A percentile compares a stretch with the other conserved stretches of the same genome.
These are phyloP conservation scores for Danio albolineatus DNA, from an alignment of 2,797 vertebrate genomes.

Conservation along the genomic window DNA sequence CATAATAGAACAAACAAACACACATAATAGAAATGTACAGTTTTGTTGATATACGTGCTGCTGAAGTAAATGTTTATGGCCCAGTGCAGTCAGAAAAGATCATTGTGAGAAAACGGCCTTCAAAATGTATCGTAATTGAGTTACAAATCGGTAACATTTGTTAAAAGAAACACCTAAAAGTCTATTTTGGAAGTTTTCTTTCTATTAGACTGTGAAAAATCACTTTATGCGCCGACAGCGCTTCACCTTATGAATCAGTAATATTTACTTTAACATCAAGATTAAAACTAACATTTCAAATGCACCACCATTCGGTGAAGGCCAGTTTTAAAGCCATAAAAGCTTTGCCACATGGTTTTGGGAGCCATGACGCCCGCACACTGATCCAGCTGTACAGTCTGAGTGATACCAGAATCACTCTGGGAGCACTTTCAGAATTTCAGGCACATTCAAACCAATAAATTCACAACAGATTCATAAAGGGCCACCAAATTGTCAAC, in stretches of 20 bases:
- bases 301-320: background rate
- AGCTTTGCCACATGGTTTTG: constrained; percentile 26
- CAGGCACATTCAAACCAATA: constrained; percentile 40
- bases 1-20: no score
- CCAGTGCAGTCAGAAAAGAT: no score
- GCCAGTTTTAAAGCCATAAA: background rate
- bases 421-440: constrained; percentile 44
- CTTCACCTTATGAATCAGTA: background rate
- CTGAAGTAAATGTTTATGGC: no score
- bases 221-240: no score
- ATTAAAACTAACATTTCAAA: background rate
- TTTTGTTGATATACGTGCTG: no score
- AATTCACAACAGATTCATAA: constrained; percentile 29
- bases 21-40: no score
- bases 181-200: no score
- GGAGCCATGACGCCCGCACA: constrained; percentile 16
- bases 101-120: no score
- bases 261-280: background rate
- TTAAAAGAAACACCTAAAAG: no score
- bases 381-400: constrained; percentile 40
- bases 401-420: constrained; percentile 39
- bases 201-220: no score
- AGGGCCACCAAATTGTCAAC: constrained; percentile 46
- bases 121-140: no score
- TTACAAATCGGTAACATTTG: no score